Evolutionary conservation across 2,113 vertebrate genomes (phyloP), one percentile per base, ranked within the genome.

Genomic region (Dipodomys ordii): DNA sequence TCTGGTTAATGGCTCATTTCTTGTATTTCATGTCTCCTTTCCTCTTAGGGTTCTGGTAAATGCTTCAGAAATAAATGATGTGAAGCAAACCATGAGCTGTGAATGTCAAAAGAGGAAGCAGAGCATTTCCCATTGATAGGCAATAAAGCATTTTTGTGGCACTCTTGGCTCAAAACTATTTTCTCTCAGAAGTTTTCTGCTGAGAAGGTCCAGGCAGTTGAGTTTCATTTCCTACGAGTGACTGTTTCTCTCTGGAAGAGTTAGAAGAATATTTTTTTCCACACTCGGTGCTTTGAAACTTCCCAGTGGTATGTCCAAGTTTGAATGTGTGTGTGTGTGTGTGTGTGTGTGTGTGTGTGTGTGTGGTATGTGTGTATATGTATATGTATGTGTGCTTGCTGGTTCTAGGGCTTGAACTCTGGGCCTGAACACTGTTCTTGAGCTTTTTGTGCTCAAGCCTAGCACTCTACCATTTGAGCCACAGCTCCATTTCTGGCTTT

Each of bases 151-250:
- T 93, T 46, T 71, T 20, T 39, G 57, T 81, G 53, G 22, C 3
- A 68, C 3, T 30, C 49, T 16, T 30, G 1, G 0, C 65, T 78
- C 44, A 72, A 84, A 69, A 28, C 30, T 67, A 60, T 65, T 78
- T 77, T 57, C 68, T 19, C 39, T 92, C 32, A 46, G 84, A 85
- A 84, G 74, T 85, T 83, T 86, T 49, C 76, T 65, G 16, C 81
- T 64, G 8, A 62, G 53, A 86, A 68, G 3, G 62, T 20, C 65
- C 57, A 57, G 20, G n/a, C 23, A 68, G 62, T 83, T 22, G 7
- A 83, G n/a, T 69, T 16, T 73, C n/a, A 44, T 49, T 91, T 68
- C 30, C 78, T 49, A 4, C 28, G 62, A 71, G n/a, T 72, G 53
- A 65, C 16, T 72, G 5, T 72, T 35, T 80, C 64, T 64, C 11